Base-by-base conservation (phyloP, 1,140 invertebrate species). In the Cepaea nemoralis region DNA sequence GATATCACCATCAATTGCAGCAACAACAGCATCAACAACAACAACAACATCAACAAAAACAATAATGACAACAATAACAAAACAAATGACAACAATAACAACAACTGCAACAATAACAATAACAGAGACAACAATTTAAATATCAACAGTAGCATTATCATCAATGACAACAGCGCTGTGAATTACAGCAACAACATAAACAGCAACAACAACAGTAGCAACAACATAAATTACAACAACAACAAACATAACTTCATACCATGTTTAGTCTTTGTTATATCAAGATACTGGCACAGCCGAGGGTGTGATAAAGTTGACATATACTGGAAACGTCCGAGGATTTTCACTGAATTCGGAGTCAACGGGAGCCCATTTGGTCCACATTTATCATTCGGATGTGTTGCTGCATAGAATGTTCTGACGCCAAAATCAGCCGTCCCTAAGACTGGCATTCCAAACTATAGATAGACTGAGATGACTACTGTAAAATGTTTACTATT, bases 281-380 rank as follows among this genome's bases (percentile, higher is more conserved):
- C 97, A 16, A 99, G 91, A 92, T 98, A 99, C 81, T 94, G 94
- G 86, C 96, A 97, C 48, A 99, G 92, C 93, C 96, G 94, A 14
- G 94, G 93, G 92, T 98, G 96, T 80, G 94, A 92, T 67, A 98
- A 92, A 0, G 94, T 95, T 89, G 96, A 96, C 1, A 99, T 92
- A 70, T 94, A 93, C 89, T 98, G 96, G 75, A 97, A 96, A 87
- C 94, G 93, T 27, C 98, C 98, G 77, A 97, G 93, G 88, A 99
- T 98, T 80, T 96, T 95, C 77, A 99, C 97, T 0, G 97, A 98
- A 92, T 98, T 98, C 31, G 97, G 97, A 2, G 97, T 99, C 19
- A 99, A 92, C 0, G 97, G 98, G 45, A 99, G 92, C 24, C 98
- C 97, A 93, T 99, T 99, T 79, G 95, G 96, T 14, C 97, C 97